These are phyloP conservation scores for Orientallactaga bullata DNA, from an alignment of 2,113 vertebrate genomes.

Conservation along the genomic window DNA sequence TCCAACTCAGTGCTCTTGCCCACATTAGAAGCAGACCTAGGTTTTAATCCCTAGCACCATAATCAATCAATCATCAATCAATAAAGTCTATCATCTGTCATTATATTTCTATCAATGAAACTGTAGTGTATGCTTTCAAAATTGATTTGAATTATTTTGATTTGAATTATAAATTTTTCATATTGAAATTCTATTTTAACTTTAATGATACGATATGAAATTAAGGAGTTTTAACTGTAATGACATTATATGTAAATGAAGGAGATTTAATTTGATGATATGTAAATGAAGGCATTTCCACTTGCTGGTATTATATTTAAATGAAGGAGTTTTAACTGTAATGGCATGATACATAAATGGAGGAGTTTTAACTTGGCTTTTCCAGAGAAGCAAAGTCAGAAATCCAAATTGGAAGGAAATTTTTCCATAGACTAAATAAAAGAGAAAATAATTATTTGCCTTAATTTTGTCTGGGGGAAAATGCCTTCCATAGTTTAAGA, in stretches of 20 bases:
- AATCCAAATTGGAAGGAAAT: not conserved
- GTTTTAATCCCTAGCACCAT: too few species aligned
- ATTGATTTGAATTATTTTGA: not conserved
- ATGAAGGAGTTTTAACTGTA: not conserved
- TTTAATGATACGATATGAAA: too few species aligned
- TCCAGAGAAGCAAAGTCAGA: slow-evolving; percentile 10
- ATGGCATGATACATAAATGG: not conserved
- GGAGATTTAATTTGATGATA: too few species aligned
- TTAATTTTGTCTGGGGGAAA: not conserved
- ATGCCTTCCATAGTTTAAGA: not conserved
- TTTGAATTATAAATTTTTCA: slow-evolving; percentile 41
- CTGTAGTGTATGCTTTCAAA: not conserved
- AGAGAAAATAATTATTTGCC: not conserved
- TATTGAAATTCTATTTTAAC: slow-evolving; percentile 1
- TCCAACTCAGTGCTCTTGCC: too few species aligned
- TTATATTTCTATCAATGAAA: too few species aligned
- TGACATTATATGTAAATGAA: too few species aligned
- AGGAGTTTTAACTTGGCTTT: not conserved
- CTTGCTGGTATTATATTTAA: too few species aligned
- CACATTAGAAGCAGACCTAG: too few species aligned
- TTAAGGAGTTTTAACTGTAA: too few species aligned
- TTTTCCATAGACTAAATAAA: not conserved
- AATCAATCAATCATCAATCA: too few species aligned
- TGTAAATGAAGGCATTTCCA: too few species aligned
- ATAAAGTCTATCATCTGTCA: too few species aligned